These are phyloP conservation scores for cattle (Bos taurus) DNA, from an alignment of 2,113 vertebrate species.

Conservation along the genomic window ARS-UCD2.0 NC_037336.1:15729501-15730000, in stretches of 20 bases:
- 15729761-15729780: background rate
- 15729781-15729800: background rate
- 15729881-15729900: background rate
- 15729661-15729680: background rate
- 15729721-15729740: background rate
- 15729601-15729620: background rate
- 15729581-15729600: background rate
- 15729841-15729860: background rate
- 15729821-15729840: background rate
- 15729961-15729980: background rate
- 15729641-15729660: background rate
- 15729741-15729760: background rate
- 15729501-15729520: background rate
- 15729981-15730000: background rate
- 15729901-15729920: background rate
- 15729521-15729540: background rate
- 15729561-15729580: background rate
- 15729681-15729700: background rate
- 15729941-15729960: background rate
- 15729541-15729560: background rate
- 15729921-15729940: background rate
- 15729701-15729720: background rate
- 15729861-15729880: background rate
- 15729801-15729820: too few relatives aligned
- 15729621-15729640: background rate